These are phyloP conservation scores for Spilogale gracilis DNA, from an alignment of 2,113 vertebrate species.

Conservation along the genomic window DNA sequence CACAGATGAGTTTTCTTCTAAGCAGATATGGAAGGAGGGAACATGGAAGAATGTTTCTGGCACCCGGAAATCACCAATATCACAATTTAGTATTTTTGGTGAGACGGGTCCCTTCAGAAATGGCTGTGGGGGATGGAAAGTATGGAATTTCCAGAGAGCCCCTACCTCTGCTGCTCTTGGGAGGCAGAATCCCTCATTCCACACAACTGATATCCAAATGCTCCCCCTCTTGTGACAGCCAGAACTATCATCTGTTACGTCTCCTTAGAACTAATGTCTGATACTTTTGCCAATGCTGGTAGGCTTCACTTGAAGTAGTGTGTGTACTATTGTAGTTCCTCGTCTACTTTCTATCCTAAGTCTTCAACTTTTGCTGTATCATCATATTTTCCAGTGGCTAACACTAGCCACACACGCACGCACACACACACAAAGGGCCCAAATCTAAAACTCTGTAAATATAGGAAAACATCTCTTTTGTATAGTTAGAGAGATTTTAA, in stretches of 20 bases:
- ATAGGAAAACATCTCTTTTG: conserved; percentile 40
- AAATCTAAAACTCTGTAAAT: conserved; percentile 51
- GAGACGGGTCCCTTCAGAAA: not conserved
- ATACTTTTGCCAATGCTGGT: conserved; percentile 50
- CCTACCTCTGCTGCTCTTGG: not conserved
- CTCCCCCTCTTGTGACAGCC: not conserved
- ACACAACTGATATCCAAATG: not conserved
- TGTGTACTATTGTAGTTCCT: conserved; percentile 39
- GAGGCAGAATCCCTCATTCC: not conserved
- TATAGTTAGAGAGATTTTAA: conserved; percentile 21
- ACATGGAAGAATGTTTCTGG: not conserved
- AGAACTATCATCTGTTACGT: conserved; percentile 52
- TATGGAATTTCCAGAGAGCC: not conserved
- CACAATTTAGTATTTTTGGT: not conserved
- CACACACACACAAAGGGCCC: not conserved
- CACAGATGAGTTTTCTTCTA: not conserved
- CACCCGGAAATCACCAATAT: not conserved
- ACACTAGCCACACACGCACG: not conserved
- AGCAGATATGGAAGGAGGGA: not conserved
- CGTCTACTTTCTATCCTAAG: conserved; percentile 68
- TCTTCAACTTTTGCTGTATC: conserved; percentile 72
- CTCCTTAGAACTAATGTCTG: not conserved
- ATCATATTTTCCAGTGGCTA: conserved; percentile 59
- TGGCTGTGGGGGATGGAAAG: not conserved
- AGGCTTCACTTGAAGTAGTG: conserved; percentile 53